phyloP scores from a whole-genome alignment of 2,797 vertebrate species.

The Leptodactylus fallax region DNA sequence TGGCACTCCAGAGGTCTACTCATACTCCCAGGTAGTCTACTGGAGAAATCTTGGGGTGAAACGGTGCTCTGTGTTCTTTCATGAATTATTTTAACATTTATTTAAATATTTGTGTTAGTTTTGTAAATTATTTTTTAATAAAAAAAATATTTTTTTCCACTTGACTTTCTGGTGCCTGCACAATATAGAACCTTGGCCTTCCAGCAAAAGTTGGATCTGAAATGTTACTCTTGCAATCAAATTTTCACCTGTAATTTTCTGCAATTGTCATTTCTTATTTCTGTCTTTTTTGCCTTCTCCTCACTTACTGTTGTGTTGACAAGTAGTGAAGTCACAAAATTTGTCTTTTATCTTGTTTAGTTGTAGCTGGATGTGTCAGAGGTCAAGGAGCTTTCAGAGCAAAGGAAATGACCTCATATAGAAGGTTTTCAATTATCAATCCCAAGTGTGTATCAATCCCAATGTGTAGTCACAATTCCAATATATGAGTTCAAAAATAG shows the following conservation, averaged over 20 bases:
- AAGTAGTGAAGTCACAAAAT: too few species aligned
- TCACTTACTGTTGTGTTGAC: too few species aligned
- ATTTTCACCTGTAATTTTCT: neutral
- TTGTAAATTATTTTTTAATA: neutral
- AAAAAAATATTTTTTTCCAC: neutral
- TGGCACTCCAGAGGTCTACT: neutral
- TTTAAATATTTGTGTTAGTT: neutral
- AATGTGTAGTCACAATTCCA: neutral
- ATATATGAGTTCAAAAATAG: neutral
- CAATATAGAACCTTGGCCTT: neutral
- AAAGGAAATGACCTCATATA: neutral
- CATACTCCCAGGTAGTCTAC: neutral
- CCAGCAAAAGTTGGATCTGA: neutral
- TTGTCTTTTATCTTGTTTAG: neutral
- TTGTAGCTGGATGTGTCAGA: too few species aligned
- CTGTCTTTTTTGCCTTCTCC: too few species aligned
- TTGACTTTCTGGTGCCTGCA: neutral
- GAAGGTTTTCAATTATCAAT: neutral
- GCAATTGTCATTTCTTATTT: too few species aligned
- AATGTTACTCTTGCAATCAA: neutral
- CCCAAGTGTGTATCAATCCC: neutral
- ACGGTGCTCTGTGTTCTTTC: neutral
- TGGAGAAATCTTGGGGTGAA: neutral
- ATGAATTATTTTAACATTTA: neutral
- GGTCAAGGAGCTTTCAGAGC: neutral